These are phyloP conservation scores for Apis laboriosa DNA, from an alignment of 1,140 invertebrate genomes.

Conservation along the genomic window DNA sequence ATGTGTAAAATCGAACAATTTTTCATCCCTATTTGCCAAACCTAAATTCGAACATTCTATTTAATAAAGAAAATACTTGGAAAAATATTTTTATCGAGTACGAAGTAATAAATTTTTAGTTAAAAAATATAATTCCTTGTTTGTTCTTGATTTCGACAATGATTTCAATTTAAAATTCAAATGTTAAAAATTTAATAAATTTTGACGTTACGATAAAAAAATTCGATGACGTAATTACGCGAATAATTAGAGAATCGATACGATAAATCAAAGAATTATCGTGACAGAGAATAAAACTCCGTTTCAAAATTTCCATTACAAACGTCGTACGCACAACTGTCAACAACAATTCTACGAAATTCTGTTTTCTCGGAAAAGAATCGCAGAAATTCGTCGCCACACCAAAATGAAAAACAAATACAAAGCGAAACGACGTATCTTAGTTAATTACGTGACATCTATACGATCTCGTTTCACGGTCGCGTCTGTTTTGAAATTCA, in stretches of 20 bases:
- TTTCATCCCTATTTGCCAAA: not conserved
- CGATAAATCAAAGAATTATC: not conserved
- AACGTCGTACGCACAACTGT: not conserved
- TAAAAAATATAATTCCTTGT: no score
- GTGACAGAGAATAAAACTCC: not conserved
- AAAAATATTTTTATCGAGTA: not conserved
- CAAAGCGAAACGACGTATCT: not conserved
- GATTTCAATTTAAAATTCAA: no score
- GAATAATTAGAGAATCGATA: not conserved
- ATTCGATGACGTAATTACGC: not conserved
- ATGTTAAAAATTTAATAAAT: no score
- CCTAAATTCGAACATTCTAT: not conserved
- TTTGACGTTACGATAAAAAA: not conserved
- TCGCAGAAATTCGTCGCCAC: not conserved
- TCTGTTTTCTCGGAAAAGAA: not conserved
- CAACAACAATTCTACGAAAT: not conserved
- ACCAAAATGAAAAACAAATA: not conserved
- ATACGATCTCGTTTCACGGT: not conserved
- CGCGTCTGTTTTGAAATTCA: slow-evolving; percentile 5
- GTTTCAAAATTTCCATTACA: not conserved
- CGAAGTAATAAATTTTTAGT: not conserved
- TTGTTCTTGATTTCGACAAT: no score
- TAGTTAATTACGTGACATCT: not conserved
- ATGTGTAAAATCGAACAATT: not conserved
- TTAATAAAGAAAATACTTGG: not conserved